These are phyloP conservation scores for Drosophila phalerata DNA, from an alignment of 2,888 invertebrate species.

Conservation along the genomic window DNA sequence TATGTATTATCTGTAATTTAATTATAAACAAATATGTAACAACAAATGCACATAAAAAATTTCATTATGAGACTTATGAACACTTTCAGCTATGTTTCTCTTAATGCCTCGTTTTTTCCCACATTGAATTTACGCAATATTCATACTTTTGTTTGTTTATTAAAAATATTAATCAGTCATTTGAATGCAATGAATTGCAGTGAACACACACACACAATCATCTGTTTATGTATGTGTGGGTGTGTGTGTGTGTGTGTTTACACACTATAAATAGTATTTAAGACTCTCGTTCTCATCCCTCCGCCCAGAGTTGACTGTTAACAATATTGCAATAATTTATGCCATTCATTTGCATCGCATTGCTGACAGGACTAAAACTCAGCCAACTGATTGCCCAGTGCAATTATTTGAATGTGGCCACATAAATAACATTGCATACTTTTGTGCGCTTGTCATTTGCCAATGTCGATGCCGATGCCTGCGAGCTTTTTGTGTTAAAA, in stretches of 20 bases:
- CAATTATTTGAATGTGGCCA: conserved; percentile 52
- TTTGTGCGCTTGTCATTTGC: conserved; percentile 7
- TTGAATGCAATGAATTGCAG: conserved; percentile 82
- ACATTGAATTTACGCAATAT: conserved; percentile 38
- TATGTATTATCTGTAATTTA: conserved; percentile 59
- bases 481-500: conserved; percentile 40
- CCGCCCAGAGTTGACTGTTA: conserved; percentile 39
- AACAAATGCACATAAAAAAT: conserved; percentile 55
- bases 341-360: conserved; percentile 60
- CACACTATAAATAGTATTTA: conserved; percentile 48
- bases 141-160: conserved; percentile 68
- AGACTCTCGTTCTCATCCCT: conserved; percentile 10
- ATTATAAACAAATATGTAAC: conserved; percentile 74
- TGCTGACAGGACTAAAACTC: conserved; percentile 59
- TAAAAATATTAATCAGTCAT: conserved; percentile 83
- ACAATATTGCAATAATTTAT: conserved; percentile 74
- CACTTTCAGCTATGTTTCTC: conserved; percentile 51
- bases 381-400: conserved; percentile 62
- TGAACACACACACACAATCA: conserved; percentile 10
- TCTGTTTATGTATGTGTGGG: conserved; percentile 8
- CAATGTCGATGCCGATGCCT: background rate
- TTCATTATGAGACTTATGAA: conserved; percentile 46
- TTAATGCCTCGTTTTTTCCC: conserved; percentile 35
- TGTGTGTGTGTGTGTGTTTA: conserved; percentile 1
- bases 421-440: conserved; percentile 50